These are phyloP conservation scores for Zeugodacus cucurbitae DNA, from an alignment of 1,140 invertebrate genomes.

Conservation along the genomic window DNA sequence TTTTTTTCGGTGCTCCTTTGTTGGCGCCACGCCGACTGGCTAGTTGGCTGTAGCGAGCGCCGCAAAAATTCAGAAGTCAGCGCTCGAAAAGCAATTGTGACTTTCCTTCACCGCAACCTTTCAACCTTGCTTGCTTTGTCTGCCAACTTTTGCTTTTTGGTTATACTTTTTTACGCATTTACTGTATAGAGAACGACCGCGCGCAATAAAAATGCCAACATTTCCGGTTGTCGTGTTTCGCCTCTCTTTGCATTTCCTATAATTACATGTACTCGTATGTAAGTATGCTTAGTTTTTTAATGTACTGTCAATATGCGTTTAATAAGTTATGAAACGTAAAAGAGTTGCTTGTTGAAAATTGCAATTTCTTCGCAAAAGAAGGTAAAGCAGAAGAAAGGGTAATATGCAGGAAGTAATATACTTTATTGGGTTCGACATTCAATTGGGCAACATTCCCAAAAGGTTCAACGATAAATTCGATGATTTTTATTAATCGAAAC, in stretches of 20 bases:
- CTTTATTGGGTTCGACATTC: not conserved
- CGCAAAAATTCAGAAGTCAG: not conserved
- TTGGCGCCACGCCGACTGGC: not conserved
- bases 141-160: not conserved
- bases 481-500: no score
- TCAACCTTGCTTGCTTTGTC: not conserved
- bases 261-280: not conserved
- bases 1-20: not conserved
- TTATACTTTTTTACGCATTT: not conserved
- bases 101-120: not conserved
- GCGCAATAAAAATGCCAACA: not conserved
- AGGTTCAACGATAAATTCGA: no score
- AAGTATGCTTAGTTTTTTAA: not conserved
- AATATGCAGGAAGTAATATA: not conserved
- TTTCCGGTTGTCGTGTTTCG: not conserved
- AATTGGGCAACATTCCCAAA: no score
- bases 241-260: not conserved
- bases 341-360: not conserved
- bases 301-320: constrained; percentile 9
- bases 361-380: not conserved
- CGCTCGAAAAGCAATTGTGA: not conserved
- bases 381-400: not conserved
- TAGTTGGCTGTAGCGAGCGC: not conserved
- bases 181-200: not conserved
- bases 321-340: constrained; percentile 10